Evolutionary conservation across 2,888 invertebrate genomes (phyloP), one percentile per base, ranked within the genome.

Genomic region (Papilio gigon): DNA sequence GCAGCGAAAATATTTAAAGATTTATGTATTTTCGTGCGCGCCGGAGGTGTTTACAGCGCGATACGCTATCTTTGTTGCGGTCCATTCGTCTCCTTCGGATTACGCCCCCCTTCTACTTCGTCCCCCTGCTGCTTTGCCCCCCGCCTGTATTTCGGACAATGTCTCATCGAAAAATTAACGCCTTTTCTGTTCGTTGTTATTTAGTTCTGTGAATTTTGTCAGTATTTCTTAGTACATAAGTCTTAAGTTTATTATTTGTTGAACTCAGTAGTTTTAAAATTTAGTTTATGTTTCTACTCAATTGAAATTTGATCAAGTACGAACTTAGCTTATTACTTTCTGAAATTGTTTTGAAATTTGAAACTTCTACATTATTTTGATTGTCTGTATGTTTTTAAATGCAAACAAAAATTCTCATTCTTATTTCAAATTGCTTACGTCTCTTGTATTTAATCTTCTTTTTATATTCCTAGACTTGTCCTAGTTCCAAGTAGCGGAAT

Each of bases 31-130:
- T 53, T 53, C 64, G 20, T 56, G 37, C 27, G 27, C 14, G n/a
- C 14, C 22, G 22, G 22, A 20, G 22, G 63, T 63, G 50, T 47
- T 50, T 35, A 63, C 30, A 44, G 63, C 50, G 35, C 17, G 37
- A 53, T 12, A 37, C 37, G 53, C 40, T 62, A 53, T 64, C 64
- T 64, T 27, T 37, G 17, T 56, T 56, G 53, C 64, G 53, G 64
- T 27, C 53, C 63, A 50, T 63, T 63, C 64, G 11, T 64, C 63
- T 37, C 37, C 37, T 37, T 22, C n/a, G 37, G 64, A 50, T 53
- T 64, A 64, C 27, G 27, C 6, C 27, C 37, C n/a, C 12, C 25
- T 25, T 27, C 33, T n/a, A n/a, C 25, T 50, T 4, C 11, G 20
- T 11, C 25, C 53, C 17, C 12, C 12, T 25, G 17, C 33, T n/a